A percentile compares a stretch with the other conserved stretches of the same genome.
Evolutionary conservation across 2,113 vertebrate genomes (phyloP).

Genomic region (Rhinolophus sinicus): DNA sequence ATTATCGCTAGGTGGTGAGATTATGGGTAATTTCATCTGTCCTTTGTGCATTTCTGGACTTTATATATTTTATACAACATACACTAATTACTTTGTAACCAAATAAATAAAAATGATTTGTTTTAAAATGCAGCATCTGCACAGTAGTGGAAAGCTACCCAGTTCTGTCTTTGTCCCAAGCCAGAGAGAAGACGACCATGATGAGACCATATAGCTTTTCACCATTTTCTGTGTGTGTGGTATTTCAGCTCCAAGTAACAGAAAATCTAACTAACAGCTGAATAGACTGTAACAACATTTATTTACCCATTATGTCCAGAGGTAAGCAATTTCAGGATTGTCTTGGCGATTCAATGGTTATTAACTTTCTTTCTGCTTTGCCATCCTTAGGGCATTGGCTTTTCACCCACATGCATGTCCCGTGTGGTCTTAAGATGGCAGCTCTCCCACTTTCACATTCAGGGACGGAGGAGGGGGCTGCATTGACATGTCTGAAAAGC

Average conservation of each 20-base stretch:
- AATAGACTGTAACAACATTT: background rate
- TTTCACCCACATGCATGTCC: background rate
- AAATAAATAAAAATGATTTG: slow-evolving; percentile 13
- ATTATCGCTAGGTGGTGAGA: background rate
- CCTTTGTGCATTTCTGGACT: background rate
- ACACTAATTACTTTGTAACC: background rate
- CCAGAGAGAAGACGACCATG: background rate
- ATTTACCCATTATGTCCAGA: background rate
- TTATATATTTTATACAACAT: background rate
- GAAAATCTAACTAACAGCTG: background rate
- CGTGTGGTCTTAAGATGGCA: background rate
- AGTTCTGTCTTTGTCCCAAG: background rate
- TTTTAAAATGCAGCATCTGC: background rate
- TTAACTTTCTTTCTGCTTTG: background rate
- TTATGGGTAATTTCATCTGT: background rate
- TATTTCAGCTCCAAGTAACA: background rate
- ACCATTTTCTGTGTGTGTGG: background rate
- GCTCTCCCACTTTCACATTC: background rate
- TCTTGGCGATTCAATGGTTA: background rate
- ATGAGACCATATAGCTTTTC: background rate
- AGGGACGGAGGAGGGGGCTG: background rate
- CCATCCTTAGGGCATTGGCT: background rate
- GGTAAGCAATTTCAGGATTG: background rate
- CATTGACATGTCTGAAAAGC: background rate
- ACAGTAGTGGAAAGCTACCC: background rate